Conservation (phyloP, 2,888 invertebrate genomes). For the Phaonia tiefii region DNA sequence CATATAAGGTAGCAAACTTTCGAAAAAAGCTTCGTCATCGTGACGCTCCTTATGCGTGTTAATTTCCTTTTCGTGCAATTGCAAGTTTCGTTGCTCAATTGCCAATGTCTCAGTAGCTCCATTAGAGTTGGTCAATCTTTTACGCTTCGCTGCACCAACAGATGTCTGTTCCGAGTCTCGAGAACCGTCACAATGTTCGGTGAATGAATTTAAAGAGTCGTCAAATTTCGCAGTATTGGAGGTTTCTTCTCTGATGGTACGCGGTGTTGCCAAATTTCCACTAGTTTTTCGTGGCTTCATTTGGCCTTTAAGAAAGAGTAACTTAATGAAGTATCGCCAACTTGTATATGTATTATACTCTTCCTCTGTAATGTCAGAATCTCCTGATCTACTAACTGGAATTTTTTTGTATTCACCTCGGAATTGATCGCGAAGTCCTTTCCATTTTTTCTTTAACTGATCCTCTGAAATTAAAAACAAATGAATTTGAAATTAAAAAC, state of each 20-base stretch:
- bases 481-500: conserved; percentile 20
- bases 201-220: not conserved
- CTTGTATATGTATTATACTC: conserved; percentile 10
- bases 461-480: conserved; percentile 41
- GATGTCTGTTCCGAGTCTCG: not conserved
- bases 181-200: conserved; percentile 3
- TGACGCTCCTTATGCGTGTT: conserved; percentile 19
- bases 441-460: conserved; percentile 44
- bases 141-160: not conserved
- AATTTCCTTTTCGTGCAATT: conserved; percentile 35
- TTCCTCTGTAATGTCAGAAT: conserved; percentile 22
- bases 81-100: conserved; percentile 35
- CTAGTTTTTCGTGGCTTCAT: conserved; percentile 39
- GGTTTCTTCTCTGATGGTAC: conserved; percentile 3
- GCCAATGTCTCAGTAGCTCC: conserved; percentile 1
- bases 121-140: conserved; percentile 7
- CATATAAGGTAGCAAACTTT: conserved; percentile 46
- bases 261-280: not conserved
- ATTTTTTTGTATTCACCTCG: conserved; percentile 24
- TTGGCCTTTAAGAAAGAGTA: conserved; percentile 53
- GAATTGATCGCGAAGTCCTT: conserved; percentile 34
- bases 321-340: conserved; percentile 43
- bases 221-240: not conserved
- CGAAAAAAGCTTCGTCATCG: conserved; percentile 48
- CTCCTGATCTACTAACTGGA: conserved; percentile 35